These are phyloP conservation scores for Drosophila sordidula DNA, from an alignment of 2,888 invertebrate species.

Conservation along the genomic window DNA sequence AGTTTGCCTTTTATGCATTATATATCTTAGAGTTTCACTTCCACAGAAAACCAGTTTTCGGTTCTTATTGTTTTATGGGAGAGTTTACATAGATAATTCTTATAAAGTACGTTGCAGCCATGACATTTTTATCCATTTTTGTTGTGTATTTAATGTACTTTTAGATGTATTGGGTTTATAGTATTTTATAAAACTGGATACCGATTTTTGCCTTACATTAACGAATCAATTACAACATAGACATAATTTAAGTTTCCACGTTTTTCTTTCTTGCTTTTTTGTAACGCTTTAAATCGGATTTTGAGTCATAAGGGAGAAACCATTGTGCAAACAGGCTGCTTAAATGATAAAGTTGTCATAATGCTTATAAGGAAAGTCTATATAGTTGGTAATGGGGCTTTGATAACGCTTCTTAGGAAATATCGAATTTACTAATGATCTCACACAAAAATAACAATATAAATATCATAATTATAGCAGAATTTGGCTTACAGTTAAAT, in stretches of 20 bases:
- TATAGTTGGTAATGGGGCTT: conserved; percentile 25
- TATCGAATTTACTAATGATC: conserved; percentile 39
- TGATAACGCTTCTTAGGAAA: conserved; percentile 25
- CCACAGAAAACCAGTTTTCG: conserved; percentile 5
- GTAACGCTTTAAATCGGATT: conserved; percentile 55
- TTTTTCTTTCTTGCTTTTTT: conserved; percentile 16
- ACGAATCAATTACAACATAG: conserved; percentile 29
- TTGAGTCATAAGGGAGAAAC: conserved; percentile 22
- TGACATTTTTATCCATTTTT: conserved; percentile 38
- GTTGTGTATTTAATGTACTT: conserved; percentile 36
- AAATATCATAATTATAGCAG: conserved; percentile 59
- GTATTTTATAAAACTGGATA: conserved; percentile 23
- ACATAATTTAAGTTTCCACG: conserved; percentile 20
- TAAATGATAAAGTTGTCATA: conserved; percentile 46
- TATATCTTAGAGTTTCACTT: conserved; percentile 32
- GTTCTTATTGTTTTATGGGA: conserved; percentile 15
- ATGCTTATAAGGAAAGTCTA: conserved; percentile 24
- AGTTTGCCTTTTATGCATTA: neutral
- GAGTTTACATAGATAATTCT: conserved; percentile 23
- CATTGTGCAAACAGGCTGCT: conserved; percentile 36
- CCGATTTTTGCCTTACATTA: conserved; percentile 49
- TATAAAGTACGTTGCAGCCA: conserved; percentile 43
- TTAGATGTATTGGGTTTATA: conserved; percentile 19
- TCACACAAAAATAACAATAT: conserved; percentile 52
- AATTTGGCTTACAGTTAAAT: conserved; percentile 57